Evolutionary conservation across 1,140 invertebrate genomes (phyloP).

Genomic region (Musca domestica): DNA sequence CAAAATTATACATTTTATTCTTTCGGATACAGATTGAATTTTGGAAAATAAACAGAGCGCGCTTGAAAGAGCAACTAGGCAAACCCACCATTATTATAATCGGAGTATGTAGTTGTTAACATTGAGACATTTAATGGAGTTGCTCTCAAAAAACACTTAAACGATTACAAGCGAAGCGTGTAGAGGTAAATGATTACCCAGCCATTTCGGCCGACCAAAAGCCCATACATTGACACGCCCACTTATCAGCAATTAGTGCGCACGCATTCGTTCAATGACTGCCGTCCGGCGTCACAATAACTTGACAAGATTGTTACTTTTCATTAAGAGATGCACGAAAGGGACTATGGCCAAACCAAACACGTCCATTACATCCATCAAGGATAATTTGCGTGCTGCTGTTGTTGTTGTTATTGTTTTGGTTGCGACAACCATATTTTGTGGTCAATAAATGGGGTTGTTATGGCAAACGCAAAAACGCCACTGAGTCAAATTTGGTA

Average conservation of each 20-base stretch:
- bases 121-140: no score
- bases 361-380: neutral
- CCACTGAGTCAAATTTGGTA: neutral
- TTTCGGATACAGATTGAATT: no score
- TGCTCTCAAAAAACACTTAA: no score
- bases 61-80: no score
- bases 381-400: neutral
- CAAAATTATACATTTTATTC: no score
- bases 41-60: no score
- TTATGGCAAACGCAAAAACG: neutral
- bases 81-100: no score
- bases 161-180: no score
- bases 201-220: neutral
- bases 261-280: slow-evolving; percentile 1
- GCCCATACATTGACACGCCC: slow-evolving; percentile 38
- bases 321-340: neutral
- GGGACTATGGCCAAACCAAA: neutral
- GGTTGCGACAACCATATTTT: neutral
- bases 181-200: no score
- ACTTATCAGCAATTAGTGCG: slow-evolving; percentile 39
- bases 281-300: neutral
- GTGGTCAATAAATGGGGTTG: slow-evolving; percentile 5
- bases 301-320: slow-evolving; percentile 7
- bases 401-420: neutral
- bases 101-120: no score